These are phyloP conservation scores for Chymomyza caudatula DNA, from an alignment of 2,888 invertebrate genomes.

Conservation along the genomic window DNA sequence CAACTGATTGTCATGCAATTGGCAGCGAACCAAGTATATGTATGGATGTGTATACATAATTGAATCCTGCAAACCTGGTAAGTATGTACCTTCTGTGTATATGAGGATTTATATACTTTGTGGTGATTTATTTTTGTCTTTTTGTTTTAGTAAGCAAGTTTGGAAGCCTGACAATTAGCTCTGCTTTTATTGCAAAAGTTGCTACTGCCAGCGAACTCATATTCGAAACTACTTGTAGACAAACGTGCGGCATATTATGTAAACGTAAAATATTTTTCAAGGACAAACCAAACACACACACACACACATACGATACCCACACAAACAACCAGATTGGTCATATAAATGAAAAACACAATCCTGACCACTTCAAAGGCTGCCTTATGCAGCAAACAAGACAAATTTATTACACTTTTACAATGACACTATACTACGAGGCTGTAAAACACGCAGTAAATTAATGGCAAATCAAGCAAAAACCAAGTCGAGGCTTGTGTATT, in stretches of 20 bases:
- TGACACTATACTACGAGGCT: conserved; percentile 51
- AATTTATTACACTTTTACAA: conserved; percentile 51
- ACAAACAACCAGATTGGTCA: conserved; percentile 17
- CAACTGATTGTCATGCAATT: conserved; percentile 16
- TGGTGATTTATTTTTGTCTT: no score
- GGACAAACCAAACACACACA: conserved; percentile 32
- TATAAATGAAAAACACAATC: neutral
- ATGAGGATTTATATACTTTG: neutral
- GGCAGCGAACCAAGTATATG: conserved; percentile 51
- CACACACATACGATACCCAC: conserved; percentile 45
- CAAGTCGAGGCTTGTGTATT: neutral
- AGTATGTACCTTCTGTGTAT: neutral
- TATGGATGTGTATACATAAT: conserved; percentile 27
- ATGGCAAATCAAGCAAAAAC: conserved; percentile 10
- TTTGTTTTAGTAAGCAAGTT: no score
- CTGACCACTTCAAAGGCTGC: conserved; percentile 18
- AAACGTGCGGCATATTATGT: conserved; percentile 41
- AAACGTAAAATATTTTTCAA: conserved; percentile 44
- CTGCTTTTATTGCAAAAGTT: neutral
- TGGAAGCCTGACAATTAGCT: no score
- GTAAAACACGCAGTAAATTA: conserved; percentile 43
- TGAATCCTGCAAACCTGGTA: conserved; percentile 48
- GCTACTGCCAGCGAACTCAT: neutral
- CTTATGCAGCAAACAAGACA: conserved; percentile 20
- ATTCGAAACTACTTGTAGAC: neutral